Percentiles rank a stretch among this genome's conserved stretches.
These are phyloP conservation scores for Drosophila saltans DNA, from an alignment of 1,140 invertebrate species.

Conservation along the genomic window DNA sequence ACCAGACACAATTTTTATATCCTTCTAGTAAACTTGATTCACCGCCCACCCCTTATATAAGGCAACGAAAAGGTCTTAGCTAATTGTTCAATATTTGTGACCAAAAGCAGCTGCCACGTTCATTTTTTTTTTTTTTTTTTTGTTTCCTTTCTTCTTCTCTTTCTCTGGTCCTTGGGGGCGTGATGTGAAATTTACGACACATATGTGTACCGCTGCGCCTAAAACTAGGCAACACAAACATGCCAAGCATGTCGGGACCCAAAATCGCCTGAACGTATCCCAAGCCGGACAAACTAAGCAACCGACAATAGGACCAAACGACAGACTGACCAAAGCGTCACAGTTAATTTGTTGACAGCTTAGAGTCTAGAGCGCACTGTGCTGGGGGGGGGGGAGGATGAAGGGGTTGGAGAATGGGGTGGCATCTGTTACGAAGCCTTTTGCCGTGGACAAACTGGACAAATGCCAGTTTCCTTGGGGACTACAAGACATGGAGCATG, in stretches of 20 bases:
- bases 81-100: constrained; percentile 75
- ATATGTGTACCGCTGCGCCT: constrained; percentile 54
- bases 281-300: constrained; percentile 11
- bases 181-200: constrained; percentile 65
- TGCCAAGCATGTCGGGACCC: constrained; percentile 57
- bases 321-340: constrained; percentile 56
- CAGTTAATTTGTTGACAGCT: constrained; percentile 80
- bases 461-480: constrained; percentile 48
- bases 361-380: constrained; percentile 25
- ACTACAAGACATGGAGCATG: constrained; percentile 55
- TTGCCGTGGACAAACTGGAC: constrained; percentile 43
- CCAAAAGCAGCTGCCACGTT: constrained; percentile 51
- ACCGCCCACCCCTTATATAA: neutral
- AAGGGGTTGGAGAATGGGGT: neutral
- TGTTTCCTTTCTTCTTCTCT: neutral
- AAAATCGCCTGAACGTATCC: constrained; percentile 32
- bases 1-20: constrained; percentile 33
- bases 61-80: constrained; percentile 34
- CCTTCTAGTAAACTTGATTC: neutral
- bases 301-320: neutral
- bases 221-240: constrained; percentile 67
- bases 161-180: constrained; percentile 52
- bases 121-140: neutral
- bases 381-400: neutral
- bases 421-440: constrained; percentile 11